A percentile compares a stretch with the other conserved stretches of the same genome.
Conservation (phyloP, 1,140 invertebrate genomes). For the Ceratitis capitata region DNA sequence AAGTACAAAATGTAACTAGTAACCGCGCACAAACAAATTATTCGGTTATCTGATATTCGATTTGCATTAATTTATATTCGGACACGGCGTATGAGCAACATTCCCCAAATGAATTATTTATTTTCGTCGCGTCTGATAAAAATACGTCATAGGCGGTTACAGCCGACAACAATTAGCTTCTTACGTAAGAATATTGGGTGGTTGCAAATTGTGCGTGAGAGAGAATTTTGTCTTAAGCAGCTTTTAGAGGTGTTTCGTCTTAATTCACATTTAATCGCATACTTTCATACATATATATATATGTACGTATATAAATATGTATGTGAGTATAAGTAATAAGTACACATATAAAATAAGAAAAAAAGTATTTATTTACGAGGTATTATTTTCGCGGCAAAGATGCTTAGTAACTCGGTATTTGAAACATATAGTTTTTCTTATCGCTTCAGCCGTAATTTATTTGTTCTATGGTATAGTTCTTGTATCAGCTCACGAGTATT, state of each 20-base stretch:
- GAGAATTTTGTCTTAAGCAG: not conserved
- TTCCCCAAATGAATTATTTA: constrained; percentile 3
- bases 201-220: not conserved
- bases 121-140: not conserved
- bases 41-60: too few relatives aligned
- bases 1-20: too few relatives aligned
- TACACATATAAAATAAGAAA: too few relatives aligned
- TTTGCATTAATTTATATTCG: too few relatives aligned
- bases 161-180: not conserved
- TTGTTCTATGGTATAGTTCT: too few relatives aligned
- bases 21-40: too few relatives aligned
- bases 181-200: not conserved
- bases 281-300: not conserved
- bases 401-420: too few relatives aligned
- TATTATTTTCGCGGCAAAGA: too few relatives aligned
- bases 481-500: too few relatives aligned
- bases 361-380: too few relatives aligned
- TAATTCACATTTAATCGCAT: not conserved
- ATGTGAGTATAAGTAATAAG: not conserved
- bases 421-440: too few relatives aligned
- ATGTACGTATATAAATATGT: not conserved
- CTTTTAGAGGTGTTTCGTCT: not conserved
- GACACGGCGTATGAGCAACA: not conserved
- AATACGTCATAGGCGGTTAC: not conserved
- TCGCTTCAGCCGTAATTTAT: too few relatives aligned